Conservation (phyloP, 2,888 invertebrate genomes). For the Caenorhabditis sp. region DNA sequence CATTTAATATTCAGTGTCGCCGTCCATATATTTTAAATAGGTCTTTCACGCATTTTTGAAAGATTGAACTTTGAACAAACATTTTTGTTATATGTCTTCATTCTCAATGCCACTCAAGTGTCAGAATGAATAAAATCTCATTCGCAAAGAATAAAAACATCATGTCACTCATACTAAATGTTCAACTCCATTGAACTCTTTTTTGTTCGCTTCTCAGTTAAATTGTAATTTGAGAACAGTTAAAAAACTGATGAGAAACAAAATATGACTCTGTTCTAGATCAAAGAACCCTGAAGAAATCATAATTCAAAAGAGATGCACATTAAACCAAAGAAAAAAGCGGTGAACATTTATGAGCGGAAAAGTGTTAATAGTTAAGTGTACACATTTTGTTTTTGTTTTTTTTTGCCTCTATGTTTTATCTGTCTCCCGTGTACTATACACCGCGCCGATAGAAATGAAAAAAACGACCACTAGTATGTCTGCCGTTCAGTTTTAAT, state of each 20-base stretch:
- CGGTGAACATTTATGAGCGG: background rate
- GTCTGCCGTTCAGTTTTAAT: constrained; percentile 2
- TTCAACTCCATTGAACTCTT: too few species aligned
- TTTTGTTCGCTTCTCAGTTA: too few species aligned
- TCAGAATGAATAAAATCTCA: background rate
- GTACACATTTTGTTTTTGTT: background rate
- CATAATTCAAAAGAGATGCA: background rate
- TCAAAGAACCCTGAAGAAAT: background rate
- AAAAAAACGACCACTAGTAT: background rate
- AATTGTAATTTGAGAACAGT: too few species aligned
- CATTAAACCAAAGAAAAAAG: too few species aligned
- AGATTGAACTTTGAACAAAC: background rate
- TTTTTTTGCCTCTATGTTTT: background rate
- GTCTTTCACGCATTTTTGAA: background rate
- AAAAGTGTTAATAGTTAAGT: background rate
- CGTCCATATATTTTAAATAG: background rate
- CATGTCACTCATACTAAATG: too few species aligned
- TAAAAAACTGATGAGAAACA: too few species aligned
- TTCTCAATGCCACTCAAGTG: background rate
- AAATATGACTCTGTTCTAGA: too few species aligned
- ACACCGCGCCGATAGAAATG: background rate
- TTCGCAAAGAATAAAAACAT: too few species aligned
- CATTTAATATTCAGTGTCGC: background rate
- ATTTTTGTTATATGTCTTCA: background rate
- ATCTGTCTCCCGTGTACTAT: background rate